Evolutionary conservation across 1,140 invertebrate genomes (phyloP), one percentile per base, ranked within the genome.

Genomic region (Cotesia glomerata): DNA sequence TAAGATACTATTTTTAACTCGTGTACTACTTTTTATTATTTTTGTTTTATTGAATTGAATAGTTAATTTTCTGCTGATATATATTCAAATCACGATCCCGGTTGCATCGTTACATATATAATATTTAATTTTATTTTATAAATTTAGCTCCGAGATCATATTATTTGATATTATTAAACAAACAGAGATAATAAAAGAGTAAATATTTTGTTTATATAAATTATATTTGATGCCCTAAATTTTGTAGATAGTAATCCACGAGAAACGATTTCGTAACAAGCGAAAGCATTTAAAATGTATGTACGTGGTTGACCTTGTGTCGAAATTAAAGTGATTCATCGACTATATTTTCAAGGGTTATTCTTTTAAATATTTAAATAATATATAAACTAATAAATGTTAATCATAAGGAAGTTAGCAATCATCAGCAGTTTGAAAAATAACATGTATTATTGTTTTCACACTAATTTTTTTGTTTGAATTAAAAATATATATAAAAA

Each of bases 271-370:
- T 45, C 39, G 39, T 45, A 45, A 45, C 39, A 14, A 45, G 36
- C n/a, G 45, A 45, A 65, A 16, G 32, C 32, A n/a, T 68, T 54
- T 58, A 34, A 13, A 14, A 16, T 58, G 49, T 34, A 14, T 36
- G 1, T 36, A 36, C 16, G 26, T 45, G n/a, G 54, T 39, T 69
- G 67, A 69, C 67, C 67, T 69, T 69, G 67, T 61, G 56, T 69
- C 18, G 67, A 69, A 69, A 69, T 61, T 35, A 61, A 56, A 9
- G 39, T 68, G 65, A 69, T 14, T 61, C 67, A 61, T 61, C 32
- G 61, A 35, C 18, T 39, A 26, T 13, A 11, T 34, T 61, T 61
- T 61, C 35, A 32, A 35, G 36, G 52, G 52, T 18, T 56, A 56
- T n/a, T 16, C 9, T n/a, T 56, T 56, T 45, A 61, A 54, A 71